Conservation (phyloP, 1,140 invertebrate species). For the Macrostomum lignano region DNA sequence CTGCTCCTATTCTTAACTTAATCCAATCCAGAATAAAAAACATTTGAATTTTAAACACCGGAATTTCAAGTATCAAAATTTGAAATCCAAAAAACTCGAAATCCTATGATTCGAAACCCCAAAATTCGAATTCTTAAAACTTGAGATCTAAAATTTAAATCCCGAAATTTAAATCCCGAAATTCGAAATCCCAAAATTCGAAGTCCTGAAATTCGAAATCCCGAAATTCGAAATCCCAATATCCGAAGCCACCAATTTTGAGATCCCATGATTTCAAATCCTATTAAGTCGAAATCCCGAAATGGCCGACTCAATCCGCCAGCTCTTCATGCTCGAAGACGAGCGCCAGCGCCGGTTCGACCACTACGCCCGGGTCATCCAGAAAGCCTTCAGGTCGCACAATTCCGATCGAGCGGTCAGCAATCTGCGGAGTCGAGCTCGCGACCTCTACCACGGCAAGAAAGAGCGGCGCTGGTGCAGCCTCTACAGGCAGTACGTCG, state of each 20-base stretch:
- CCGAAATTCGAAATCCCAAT: not conserved
- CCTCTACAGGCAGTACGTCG: conserved; percentile 41
- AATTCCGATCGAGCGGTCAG: conserved; percentile 26
- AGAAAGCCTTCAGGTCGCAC: conserved; percentile 41
- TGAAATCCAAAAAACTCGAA: too few species aligned
- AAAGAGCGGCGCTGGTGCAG: conserved; percentile 39
- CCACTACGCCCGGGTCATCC: conserved; percentile 38
- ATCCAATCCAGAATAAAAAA: not conserved
- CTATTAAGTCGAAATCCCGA: not conserved
- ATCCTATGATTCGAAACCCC: too few species aligned
- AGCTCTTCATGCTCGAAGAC: conserved; percentile 46
- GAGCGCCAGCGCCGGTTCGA: conserved; percentile 41
- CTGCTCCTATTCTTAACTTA: not conserved
- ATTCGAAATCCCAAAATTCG: too few species aligned
- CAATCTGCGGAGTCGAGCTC: conserved; percentile 17
- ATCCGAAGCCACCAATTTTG: not conserved
- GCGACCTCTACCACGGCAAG: conserved; percentile 36
- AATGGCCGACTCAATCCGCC: not conserved
- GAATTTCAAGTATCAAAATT: too few species aligned
- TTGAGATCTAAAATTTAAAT: too few species aligned
- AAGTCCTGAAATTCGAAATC: too few species aligned
- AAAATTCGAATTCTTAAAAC: too few species aligned
- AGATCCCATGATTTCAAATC: not conserved
- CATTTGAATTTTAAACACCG: not conserved
- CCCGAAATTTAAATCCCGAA: too few species aligned